Conservation (phyloP, 1,140 invertebrate species). For the Philotrypesis tridentata region DNA sequence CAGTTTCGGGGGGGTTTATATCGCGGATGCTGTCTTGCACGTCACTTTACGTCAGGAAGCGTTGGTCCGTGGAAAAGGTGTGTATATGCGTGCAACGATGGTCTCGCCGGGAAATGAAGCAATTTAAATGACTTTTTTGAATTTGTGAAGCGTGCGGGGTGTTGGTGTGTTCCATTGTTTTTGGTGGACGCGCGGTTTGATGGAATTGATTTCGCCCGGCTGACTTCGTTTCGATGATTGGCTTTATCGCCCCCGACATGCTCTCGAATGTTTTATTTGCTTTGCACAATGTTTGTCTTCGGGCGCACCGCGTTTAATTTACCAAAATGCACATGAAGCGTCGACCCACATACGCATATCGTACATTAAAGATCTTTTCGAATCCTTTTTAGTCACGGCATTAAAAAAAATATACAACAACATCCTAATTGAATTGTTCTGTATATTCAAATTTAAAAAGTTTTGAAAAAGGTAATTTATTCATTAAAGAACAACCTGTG, state of each 20-base stretch:
- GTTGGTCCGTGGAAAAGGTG: constrained; percentile 6
- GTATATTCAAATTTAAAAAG: not conserved
- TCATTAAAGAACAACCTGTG: not conserved
- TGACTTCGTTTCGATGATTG: not conserved
- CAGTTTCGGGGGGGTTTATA: not conserved
- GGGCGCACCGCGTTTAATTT: too few species aligned
- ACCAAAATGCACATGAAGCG: too few species aligned
- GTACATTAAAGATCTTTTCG: too few species aligned
- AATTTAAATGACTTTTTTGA: not conserved
- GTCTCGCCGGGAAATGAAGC: not conserved
- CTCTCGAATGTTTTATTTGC: too few species aligned
- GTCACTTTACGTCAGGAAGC: not conserved
- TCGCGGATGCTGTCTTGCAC: not conserved
- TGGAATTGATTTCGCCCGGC: not conserved
- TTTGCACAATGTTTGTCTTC: too few species aligned
- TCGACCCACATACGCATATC: too few species aligned
- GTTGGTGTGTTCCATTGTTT: not conserved
- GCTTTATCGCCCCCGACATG: not conserved
- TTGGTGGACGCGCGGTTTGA: not conserved
- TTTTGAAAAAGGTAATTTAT: not conserved
- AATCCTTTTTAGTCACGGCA: too few species aligned
- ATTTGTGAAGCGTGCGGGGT: too few species aligned
- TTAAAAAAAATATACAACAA: too few species aligned
- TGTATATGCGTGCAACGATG: not conserved
- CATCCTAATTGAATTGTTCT: too few species aligned